Percentiles rank a stretch among this genome's conserved stretches.
phyloP scores from a whole-genome alignment of 2,888 invertebrate genomes.

The Panorpa germanica region DNA sequence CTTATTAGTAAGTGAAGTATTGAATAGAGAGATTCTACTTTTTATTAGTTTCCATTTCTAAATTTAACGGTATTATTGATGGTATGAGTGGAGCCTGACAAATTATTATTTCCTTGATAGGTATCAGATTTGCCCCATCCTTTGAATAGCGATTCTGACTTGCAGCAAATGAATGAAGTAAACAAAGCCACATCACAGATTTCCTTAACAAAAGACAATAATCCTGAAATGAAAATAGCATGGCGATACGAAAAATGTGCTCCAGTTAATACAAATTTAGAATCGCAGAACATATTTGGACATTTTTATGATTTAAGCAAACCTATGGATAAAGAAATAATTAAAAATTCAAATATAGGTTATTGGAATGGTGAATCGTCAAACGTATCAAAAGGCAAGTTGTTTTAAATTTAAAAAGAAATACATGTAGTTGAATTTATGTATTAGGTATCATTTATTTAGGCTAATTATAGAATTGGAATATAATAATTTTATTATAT shows the following conservation, averaged over 20 bases:
- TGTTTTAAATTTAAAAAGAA: too few species aligned
- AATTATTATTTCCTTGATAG: too few species aligned
- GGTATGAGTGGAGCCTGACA: too few species aligned
- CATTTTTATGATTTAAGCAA: slow-evolving; percentile 71
- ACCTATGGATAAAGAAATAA: slow-evolving; percentile 37
- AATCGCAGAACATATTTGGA: slow-evolving; percentile 35
- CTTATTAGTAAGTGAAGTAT: slow-evolving; percentile 31
- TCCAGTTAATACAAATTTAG: slow-evolving; percentile 27
- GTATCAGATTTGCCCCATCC: slow-evolving; percentile 40
- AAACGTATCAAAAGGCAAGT: too few species aligned
- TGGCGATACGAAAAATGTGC: slow-evolving; percentile 64
- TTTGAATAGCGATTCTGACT: too few species aligned
- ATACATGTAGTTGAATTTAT: too few species aligned
- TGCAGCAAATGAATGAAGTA: too few species aligned
- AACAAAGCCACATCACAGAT: slow-evolving; percentile 24
- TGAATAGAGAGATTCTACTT: slow-evolving; percentile 4
- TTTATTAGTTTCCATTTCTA: slow-evolving; percentile 1
- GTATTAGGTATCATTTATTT: too few species aligned
- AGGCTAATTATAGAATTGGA: too few species aligned
- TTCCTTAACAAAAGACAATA: slow-evolving; percentile 12
- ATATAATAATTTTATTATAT: too few species aligned
- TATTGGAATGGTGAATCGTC: slow-evolving; percentile 33
- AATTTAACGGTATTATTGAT: background rate
- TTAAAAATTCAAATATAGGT: slow-evolving; percentile 35
- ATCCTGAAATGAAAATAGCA: slow-evolving; percentile 65